phyloP scores from a whole-genome alignment of 2,888 invertebrate genomes.

The Nomada ferruginata region DNA sequence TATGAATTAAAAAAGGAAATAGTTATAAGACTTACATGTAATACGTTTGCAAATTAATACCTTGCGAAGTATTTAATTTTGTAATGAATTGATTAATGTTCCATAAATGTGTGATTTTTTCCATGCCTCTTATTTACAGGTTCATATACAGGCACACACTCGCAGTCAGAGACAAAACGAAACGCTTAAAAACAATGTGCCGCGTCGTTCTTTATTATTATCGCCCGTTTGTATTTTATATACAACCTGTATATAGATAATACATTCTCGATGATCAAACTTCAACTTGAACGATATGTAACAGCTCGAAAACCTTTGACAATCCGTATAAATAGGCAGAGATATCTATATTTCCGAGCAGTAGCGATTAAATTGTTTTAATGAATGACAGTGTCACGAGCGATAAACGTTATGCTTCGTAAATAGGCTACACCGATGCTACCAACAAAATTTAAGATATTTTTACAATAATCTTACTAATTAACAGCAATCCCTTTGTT shows the following conservation, averaged over 20 bases:
- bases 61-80: slow-evolving; percentile 58
- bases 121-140: slow-evolving; percentile 59
- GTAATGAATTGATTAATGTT: slow-evolving; percentile 72
- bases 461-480: slow-evolving; percentile 17
- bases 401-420: slow-evolving; percentile 10
- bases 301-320: not conserved
- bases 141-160: not conserved
- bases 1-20: slow-evolving; percentile 4
- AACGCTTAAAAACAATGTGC: not conserved
- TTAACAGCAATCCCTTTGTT: slow-evolving; percentile 29
- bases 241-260: not conserved
- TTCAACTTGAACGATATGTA: slow-evolving; percentile 14
- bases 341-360: not conserved
- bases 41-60: slow-evolving; percentile 62
- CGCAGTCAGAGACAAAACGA: not conserved
- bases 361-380: not conserved
- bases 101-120: slow-evolving; percentile 73
- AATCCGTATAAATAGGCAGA: slow-evolving; percentile 11
- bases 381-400: slow-evolving; percentile 5
- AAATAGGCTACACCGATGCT: slow-evolving; percentile 14
- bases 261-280: slow-evolving; percentile 9
- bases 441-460: not conserved
- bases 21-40: slow-evolving; percentile 59
- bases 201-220: not conserved
- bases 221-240: not conserved